phyloP scores from a whole-genome alignment of 92 coral and sea anemone species.

The Blastomussa wellsi region DNA sequence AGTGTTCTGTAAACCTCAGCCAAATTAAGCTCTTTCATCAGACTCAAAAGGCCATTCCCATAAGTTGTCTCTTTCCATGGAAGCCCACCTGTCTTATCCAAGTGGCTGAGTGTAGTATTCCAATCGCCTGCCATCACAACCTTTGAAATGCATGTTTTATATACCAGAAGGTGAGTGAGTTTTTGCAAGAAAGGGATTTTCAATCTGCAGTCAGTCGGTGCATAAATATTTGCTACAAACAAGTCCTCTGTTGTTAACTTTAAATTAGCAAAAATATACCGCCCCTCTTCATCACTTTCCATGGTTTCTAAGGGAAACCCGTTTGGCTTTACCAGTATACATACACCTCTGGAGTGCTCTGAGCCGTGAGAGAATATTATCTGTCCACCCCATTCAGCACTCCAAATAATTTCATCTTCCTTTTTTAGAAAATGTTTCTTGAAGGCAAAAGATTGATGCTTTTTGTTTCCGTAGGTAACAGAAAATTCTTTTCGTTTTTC shows the following conservation, averaged over 20 bases:
- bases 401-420: not conserved
- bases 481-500: not conserved
- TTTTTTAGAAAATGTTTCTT: not conserved
- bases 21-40: too few species aligned
- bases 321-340: not conserved
- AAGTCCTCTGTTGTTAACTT: not conserved
- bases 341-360: slow-evolving; percentile 5
- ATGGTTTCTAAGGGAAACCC: not conserved
- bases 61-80: too few species aligned
- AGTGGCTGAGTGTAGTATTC: not conserved
- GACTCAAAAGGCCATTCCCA: too few species aligned
- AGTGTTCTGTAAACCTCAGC: not conserved
- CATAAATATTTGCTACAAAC: not conserved
- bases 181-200: not conserved
- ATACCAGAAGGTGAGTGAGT: not conserved
- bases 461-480: not conserved
- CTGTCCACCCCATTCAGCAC: not conserved
- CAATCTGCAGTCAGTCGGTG: not conserved
- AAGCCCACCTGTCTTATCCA: not conserved
- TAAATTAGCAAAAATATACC: too few species aligned
- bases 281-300: not conserved
- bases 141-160: not conserved
- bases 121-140: not conserved
- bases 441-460: not conserved
- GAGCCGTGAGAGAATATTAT: not conserved